These are phyloP conservation scores for Orchesella cincta DNA, from an alignment of 1,140 invertebrate species.

Conservation along the genomic window DNA sequence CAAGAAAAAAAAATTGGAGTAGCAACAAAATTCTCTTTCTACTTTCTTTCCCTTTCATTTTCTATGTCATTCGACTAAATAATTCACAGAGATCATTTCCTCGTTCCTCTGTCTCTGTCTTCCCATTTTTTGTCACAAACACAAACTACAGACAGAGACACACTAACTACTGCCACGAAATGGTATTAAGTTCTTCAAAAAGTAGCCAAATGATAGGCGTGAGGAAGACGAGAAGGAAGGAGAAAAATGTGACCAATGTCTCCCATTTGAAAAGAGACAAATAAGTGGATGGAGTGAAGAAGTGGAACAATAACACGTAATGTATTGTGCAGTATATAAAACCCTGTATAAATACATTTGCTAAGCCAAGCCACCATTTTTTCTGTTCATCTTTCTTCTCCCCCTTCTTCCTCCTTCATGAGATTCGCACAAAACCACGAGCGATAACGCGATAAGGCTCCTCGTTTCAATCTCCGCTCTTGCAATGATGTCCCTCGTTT, in stretches of 20 bases:
- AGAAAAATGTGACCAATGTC: not conserved
- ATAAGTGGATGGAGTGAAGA: not conserved
- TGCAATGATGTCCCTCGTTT: too few relatives aligned
- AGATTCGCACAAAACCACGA: not conserved
- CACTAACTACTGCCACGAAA: not conserved
- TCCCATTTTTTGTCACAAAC: not conserved
- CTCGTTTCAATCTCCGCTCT: too few relatives aligned
- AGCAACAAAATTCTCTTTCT: too few relatives aligned
- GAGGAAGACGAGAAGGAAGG: not conserved
- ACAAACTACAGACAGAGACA: not conserved
- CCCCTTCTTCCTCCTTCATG: not conserved
- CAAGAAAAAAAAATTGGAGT: too few relatives aligned
- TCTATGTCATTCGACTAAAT: constrained; percentile 14
- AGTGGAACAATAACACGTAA: not conserved
- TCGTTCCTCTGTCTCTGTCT: not conserved
- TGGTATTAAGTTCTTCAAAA: not conserved
- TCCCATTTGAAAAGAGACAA: not conserved
- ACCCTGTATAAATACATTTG: too few relatives aligned
- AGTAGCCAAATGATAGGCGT: not conserved
- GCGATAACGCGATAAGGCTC: too few relatives aligned
- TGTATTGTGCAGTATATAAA: not conserved
- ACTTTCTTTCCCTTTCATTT: not conserved
- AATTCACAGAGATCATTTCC: constrained; percentile 23
- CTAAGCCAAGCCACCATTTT: not conserved
- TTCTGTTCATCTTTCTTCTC: not conserved